phyloP scores from a whole-genome alignment of 2,113 vertebrate species.

The Heterotis niloticus region DNA sequence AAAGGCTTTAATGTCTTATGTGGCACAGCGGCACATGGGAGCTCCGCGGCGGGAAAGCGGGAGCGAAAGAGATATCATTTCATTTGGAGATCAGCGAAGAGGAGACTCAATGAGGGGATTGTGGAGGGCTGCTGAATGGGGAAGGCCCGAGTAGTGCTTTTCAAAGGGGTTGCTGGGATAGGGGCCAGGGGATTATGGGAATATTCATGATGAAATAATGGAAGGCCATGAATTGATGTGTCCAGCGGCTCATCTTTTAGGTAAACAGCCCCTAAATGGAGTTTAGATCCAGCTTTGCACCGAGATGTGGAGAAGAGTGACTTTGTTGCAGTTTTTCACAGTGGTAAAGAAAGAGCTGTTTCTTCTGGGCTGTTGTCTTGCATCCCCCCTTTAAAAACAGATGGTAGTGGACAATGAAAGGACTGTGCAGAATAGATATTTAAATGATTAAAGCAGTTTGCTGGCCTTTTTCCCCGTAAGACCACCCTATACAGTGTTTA shows the following conservation, averaged over 20 bases:
- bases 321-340: conserved; percentile 48
- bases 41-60: conserved; percentile 65
- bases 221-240: conserved; percentile 74
- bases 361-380: conserved; percentile 43
- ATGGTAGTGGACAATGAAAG: conserved; percentile 56
- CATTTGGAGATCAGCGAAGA: conserved; percentile 78
- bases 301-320: conserved; percentile 47
- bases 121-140: conserved; percentile 53
- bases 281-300: conserved; percentile 53
- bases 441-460: neutral
- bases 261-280: conserved; percentile 83
- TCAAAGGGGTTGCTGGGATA: conserved; percentile 68
- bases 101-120: conserved; percentile 71
- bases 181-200: conserved; percentile 85
- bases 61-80: conserved; percentile 78
- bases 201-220: conserved; percentile 93
- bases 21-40: conserved; percentile 56
- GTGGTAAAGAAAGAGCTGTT: conserved; percentile 56
- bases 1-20: conserved; percentile 71
- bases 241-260: conserved; percentile 89
- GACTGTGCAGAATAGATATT: neutral
- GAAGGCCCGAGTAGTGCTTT: conserved; percentile 50
- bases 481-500: conserved; percentile 2
- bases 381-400: conserved; percentile 58
- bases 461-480: neutral